A percentile compares a stretch with the other conserved stretches of the same genome.
phyloP scores from a whole-genome alignment of 2,888 invertebrate species.

The Gryllus longicercus region DNA sequence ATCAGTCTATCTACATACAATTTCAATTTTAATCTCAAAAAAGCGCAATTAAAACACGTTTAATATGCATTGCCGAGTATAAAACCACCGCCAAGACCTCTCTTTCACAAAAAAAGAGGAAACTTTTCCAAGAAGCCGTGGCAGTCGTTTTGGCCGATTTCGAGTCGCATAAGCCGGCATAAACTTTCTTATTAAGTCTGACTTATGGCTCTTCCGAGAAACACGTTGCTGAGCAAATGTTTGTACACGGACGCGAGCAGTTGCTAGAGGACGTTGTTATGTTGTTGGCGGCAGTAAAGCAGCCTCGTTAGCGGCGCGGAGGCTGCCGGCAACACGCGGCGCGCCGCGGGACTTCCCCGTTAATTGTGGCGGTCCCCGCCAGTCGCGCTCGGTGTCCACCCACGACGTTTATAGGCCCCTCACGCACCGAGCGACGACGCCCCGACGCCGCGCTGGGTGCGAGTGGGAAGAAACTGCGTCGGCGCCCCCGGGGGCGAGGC shows the following conservation, averaged over 20 bases:
- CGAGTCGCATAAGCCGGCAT: background rate
- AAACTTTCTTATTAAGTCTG: slow-evolving; percentile 9
- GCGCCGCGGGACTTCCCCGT: background rate
- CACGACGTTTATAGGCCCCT: background rate
- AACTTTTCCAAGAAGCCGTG: no score
- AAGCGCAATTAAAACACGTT: no score
- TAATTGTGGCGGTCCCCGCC: background rate
- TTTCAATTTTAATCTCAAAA: no score
- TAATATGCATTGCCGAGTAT: no score
- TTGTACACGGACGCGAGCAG: background rate
- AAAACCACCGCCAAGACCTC: no score
- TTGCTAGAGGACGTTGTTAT: slow-evolving; percentile 17
- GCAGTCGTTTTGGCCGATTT: background rate
- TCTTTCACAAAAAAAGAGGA: no score
- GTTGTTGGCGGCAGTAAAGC: slow-evolving; percentile 2
- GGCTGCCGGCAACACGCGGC: slow-evolving; percentile 4
- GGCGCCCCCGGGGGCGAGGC: no score
- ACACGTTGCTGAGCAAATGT: slow-evolving; percentile 1
- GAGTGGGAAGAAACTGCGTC: no score
- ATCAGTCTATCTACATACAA: no score
- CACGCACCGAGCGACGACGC: background rate
- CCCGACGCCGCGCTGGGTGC: background rate
- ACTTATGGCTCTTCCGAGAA: background rate
- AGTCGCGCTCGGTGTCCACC: background rate
- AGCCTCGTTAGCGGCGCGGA: background rate